A percentile compares a stretch with the other conserved stretches of the same genome.
phyloP scores from a whole-genome alignment of 64 coral and sea anemone genomes.

The Dendrophyllia cribrosa region DNA sequence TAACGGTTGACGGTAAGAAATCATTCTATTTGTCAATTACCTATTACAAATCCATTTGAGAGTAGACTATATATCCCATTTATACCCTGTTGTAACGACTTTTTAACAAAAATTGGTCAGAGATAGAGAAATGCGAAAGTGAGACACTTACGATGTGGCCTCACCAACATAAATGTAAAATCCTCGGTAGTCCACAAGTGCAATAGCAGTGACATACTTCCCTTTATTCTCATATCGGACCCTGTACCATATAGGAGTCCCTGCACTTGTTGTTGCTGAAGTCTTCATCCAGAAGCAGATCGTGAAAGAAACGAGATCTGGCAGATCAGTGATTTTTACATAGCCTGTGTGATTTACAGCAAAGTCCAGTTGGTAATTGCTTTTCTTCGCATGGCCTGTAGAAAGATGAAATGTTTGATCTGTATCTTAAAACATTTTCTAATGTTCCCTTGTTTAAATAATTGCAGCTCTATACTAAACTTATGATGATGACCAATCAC shows the following conservation, averaged over 20 bases:
- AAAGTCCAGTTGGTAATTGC: constrained; percentile 49
- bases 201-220: constrained; percentile 40
- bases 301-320: constrained; percentile 29
- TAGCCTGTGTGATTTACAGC: constrained; percentile 4
- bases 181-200: constrained; percentile 48
- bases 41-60: no score
- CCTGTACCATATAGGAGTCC: constrained; percentile 38
- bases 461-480: not conserved
- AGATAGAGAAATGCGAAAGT: not conserved
- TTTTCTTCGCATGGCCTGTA: not conserved
- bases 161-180: constrained; percentile 34
- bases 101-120: no score
- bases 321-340: constrained; percentile 46
- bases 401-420: not conserved
- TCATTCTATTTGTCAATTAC: no score
- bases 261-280: not conserved
- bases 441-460: no score
- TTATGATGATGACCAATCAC: no score
- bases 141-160: constrained; percentile 27
- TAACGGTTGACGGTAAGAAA: no score
- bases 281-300: constrained; percentile 66
- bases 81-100: no score
- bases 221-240: not conserved
- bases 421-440: no score
- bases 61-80: no score